Evolutionary conservation across 2,113 vertebrate genomes (phyloP).

Genomic region (Sturnira hondurensis): DNA sequence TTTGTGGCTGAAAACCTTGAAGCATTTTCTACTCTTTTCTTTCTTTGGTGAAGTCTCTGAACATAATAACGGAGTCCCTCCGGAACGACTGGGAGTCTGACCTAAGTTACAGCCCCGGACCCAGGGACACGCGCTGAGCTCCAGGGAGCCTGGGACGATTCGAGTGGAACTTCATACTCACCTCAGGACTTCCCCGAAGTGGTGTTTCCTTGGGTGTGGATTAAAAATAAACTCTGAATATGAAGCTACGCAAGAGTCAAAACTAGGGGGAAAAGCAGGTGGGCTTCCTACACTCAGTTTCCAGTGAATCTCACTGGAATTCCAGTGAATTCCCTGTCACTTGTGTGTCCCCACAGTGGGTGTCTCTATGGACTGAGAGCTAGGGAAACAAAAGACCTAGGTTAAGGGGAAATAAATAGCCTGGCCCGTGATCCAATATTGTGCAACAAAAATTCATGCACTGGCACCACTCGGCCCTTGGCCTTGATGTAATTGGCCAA

Average conservation of each 20-base stretch:
- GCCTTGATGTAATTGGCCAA: background rate
- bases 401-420: background rate
- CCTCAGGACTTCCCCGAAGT: background rate
- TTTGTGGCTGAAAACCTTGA: background rate
- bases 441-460: background rate
- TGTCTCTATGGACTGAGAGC: background rate
- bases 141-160: accelerated
- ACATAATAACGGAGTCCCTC: accelerated
- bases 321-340: background rate
- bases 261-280: background rate
- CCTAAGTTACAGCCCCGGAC: background rate
- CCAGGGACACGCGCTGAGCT: accelerated
- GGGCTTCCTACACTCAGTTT: background rate
- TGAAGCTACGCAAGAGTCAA: background rate
- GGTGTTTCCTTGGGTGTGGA: background rate
- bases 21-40: background rate
- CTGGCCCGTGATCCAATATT: background rate
- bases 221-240: constrained; percentile 31
- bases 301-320: background rate
- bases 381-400: background rate
- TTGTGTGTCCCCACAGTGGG: accelerated
- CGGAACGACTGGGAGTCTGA: accelerated
- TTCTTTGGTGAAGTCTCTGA: background rate
- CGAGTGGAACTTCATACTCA: background rate
- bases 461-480: background rate